A percentile compares a stretch with the other conserved stretches of the same genome.
Evolutionary conservation across 2,797 vertebrate genomes (phyloP).

Genomic region (Ptychobarbus kaznakovi): DNA sequence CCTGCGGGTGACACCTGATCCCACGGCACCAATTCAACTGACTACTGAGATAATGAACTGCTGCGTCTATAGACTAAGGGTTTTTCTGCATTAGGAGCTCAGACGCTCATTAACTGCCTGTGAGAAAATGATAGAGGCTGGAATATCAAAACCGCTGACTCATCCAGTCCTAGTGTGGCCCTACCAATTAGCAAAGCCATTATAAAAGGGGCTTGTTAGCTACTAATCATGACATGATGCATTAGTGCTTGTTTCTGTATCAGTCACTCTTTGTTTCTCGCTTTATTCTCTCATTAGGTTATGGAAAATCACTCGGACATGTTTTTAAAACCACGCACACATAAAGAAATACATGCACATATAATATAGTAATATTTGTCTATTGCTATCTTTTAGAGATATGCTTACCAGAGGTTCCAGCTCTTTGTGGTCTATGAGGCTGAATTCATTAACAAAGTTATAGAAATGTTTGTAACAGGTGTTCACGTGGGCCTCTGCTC

Average conservation of each 20-base stretch:
- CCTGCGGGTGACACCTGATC: constrained; percentile 46
- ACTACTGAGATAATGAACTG: constrained; percentile 24
- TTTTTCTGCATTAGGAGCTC: constrained; percentile 22
- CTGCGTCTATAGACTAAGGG: background rate
- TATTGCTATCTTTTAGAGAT: background rate
- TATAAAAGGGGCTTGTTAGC: background rate
- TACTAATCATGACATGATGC: background rate
- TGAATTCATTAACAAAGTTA: constrained; percentile 94
- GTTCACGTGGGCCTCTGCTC: constrained; percentile 96
- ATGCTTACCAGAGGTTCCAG: constrained; percentile 94
- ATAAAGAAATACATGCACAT: background rate
- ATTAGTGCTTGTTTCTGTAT: background rate
- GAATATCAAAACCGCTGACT: constrained; percentile 37
- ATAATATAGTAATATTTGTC: background rate
- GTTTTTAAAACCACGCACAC: background rate
- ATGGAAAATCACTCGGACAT: background rate
- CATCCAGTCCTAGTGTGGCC: constrained; percentile 8
- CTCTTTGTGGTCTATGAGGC: constrained; percentile 96
- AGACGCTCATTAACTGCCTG: constrained; percentile 30
- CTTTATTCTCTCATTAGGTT: background rate
- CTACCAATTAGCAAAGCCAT: constrained; percentile 26
- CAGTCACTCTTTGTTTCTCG: background rate
- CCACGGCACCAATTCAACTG: constrained; percentile 16
- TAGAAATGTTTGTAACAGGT: constrained; percentile 99
- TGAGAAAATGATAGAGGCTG: constrained; percentile 35